phyloP scores from a whole-genome alignment of 2,113 vertebrate species.

The Emydocephalus ijimae region DNA sequence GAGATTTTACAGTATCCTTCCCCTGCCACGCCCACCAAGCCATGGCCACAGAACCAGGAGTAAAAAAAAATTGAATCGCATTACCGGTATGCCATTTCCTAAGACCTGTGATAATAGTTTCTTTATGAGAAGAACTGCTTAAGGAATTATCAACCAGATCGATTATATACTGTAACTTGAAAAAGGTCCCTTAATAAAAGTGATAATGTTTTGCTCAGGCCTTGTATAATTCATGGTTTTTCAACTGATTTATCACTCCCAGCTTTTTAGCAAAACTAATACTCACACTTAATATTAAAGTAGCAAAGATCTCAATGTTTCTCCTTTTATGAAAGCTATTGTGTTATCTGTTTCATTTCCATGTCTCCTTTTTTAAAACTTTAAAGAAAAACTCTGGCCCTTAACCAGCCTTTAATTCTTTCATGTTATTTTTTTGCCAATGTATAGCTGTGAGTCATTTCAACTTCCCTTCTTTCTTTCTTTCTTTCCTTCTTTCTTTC shows the following conservation, averaged over 20 bases:
- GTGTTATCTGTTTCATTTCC: neutral
- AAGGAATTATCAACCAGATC: neutral
- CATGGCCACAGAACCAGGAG: too few relatives aligned
- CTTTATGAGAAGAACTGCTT: neutral
- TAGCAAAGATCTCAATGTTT: neutral
- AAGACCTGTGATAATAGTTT: neutral
- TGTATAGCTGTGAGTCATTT: neutral
- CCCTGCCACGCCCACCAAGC: too few relatives aligned
- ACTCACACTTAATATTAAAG: neutral
- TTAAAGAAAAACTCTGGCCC: neutral
- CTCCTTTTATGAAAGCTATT: neutral
- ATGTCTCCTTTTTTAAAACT: neutral
- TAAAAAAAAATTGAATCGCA: too few relatives aligned
- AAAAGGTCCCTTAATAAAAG: neutral
- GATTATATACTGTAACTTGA: neutral
- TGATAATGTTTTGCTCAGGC: neutral
- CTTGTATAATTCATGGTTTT: neutral
- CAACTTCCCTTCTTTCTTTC: neutral
- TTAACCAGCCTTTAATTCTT: neutral
- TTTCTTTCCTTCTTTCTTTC: neutral
- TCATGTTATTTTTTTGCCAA: neutral
- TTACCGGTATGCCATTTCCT: neutral
- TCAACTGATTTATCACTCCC: neutral
- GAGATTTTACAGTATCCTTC: too few relatives aligned
- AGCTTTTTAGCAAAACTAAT: neutral